A percentile compares a stretch with the other conserved stretches of the same genome.
phyloP scores from a whole-genome alignment of 2,113 vertebrate species.

The Chiloscyllium plagiosum region DNA sequence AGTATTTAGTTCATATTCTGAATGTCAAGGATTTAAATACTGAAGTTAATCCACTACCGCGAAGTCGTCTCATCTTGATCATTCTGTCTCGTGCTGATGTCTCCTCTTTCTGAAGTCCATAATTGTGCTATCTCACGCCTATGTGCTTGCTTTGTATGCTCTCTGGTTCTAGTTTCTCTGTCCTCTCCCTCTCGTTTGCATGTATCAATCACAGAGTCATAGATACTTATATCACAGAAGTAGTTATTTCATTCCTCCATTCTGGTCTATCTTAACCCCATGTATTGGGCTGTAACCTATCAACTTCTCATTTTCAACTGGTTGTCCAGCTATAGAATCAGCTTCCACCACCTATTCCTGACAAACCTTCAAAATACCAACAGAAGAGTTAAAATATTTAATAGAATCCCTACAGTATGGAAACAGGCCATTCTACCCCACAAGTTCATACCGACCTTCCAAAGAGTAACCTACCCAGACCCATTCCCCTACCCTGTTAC shows the following conservation, averaged over 20 bases:
- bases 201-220: background rate
- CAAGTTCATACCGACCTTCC: no score
- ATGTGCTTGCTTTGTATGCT: background rate
- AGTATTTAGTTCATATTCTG: background rate
- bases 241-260: background rate
- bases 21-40: background rate
- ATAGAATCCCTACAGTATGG: no score
- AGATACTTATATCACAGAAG: background rate
- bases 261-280: background rate
- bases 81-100: background rate
- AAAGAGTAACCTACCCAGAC: no score
- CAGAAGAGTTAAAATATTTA: background rate
- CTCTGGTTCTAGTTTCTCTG: background rate
- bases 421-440: no score
- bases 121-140: background rate
- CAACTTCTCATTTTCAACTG: background rate
- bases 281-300: background rate
- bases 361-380: background rate
- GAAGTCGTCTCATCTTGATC: background rate
- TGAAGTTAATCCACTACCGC: background rate
- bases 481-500: no score
- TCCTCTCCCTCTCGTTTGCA: background rate
- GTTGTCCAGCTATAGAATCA: background rate
- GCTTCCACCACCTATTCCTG: background rate
- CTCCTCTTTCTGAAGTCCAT: background rate